Percentiles rank a stretch among this genome's conserved stretches.
Evolutionary conservation across 2,888 invertebrate genomes (phyloP).

Genomic region (Ditula angustiorana): DNA sequence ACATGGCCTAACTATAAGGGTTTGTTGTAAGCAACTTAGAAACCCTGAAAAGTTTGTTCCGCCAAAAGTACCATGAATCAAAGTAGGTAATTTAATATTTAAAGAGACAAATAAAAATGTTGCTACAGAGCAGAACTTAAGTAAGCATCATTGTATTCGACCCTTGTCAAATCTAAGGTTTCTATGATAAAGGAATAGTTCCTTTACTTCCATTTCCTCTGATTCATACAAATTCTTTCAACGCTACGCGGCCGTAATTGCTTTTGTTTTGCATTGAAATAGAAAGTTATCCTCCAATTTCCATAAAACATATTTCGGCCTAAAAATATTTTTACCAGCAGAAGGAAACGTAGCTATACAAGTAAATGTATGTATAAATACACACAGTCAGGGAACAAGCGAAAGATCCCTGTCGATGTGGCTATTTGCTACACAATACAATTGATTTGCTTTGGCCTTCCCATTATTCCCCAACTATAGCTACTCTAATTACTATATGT

Average conservation of each 20-base stretch:
- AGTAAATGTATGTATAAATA: no score
- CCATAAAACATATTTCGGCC: background rate
- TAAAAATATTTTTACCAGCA: background rate
- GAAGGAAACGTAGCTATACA: background rate
- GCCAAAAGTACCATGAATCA: background rate
- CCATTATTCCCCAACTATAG: no score
- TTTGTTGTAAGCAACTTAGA: no score
- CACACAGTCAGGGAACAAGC: no score
- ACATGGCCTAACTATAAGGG: no score
- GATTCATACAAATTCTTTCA: background rate
- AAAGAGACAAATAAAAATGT: background rate
- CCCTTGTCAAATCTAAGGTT: background rate
- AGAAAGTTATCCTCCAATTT: background rate
- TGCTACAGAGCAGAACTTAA: background rate
- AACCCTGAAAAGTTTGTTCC: no score
- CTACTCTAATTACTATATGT: no score
- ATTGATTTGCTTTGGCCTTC: no score
- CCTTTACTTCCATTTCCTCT: background rate
- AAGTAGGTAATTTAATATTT: background rate
- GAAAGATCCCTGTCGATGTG: no score
- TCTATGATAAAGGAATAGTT: background rate
- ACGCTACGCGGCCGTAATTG: background rate
- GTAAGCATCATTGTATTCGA: background rate
- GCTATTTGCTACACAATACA: no score
- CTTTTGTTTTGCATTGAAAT: constrained; percentile 6